Evolutionary conservation across 2,113 vertebrate genomes (phyloP), one percentile per base, ranked within the genome.

Genomic region (Leptosomus discolor): DNA sequence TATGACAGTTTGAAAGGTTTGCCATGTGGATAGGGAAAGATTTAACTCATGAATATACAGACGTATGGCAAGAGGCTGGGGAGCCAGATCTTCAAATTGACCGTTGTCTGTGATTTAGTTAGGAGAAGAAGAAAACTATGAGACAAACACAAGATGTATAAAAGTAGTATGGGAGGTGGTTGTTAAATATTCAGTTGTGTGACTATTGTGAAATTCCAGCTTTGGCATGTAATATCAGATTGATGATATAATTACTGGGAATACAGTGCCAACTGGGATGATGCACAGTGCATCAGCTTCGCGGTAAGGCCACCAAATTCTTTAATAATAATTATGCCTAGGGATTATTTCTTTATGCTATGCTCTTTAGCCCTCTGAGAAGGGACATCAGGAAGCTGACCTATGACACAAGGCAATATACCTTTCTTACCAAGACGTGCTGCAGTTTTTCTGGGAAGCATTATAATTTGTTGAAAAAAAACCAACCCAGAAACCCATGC

Each of bases 1-100:
- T 98, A 97, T 98, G 97, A 97, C 97, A 96, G 94, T 92, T 96
- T 97, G 94, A 95, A 96, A 95, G 97, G 97, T 97, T 97, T 97
- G 94, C 97, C 83, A 79, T 95, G 97, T 90, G 94, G 71, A 91
- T 97, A 94, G 92, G 92, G 94, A 96, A 94, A 93, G 96, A 95
- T 95, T 95, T 93, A 89, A 46, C 89, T 96, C 95, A 96, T 97
- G 97, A 97, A 97, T 97, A 98, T 97, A 92, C 96, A 96, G 64
- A 81, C 77, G 21, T 82, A 58, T 86, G 90, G 88, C 94, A 96
- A 82, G 85, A 95, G 94, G 83, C 85, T 1, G 87, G 83, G 67
- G 70, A 96, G 89, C 74, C 77, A 87, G 79, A 94, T 75, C 96
- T 88, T 89, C 80, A n/a, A 71, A 95, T 88, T 89, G 88, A 90